Evolutionary conservation across 2,113 vertebrate species (phyloP).

Genomic region (Paracanthobrama guichenoti): DNA sequence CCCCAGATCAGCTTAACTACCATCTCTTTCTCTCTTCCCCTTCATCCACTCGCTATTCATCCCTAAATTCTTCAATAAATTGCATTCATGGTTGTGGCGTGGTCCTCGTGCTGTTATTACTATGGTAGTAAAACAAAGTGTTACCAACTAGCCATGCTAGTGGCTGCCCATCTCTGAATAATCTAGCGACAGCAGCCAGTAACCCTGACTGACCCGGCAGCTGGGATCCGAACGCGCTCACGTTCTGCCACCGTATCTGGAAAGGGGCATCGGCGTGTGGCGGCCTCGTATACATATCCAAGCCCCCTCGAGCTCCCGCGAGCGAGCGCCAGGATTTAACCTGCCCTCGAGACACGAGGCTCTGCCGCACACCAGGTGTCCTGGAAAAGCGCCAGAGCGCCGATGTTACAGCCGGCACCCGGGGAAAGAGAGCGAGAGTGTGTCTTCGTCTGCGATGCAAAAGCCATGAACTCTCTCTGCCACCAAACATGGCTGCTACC

Average conservation of each 20-base stretch:
- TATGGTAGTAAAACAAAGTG: too few species aligned
- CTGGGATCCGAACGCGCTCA: not conserved
- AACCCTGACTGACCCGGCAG: not conserved
- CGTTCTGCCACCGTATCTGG: not conserved
- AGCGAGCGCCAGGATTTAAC: constrained; percentile 9
- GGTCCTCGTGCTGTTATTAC: too few species aligned
- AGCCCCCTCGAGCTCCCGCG: not conserved
- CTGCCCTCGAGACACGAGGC: constrained; percentile 7
- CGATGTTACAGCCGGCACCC: constrained; percentile 7
- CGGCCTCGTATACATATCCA: not conserved
- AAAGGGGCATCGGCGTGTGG: not conserved
- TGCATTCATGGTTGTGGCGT: too few species aligned
- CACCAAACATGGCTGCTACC: constrained; percentile 36
- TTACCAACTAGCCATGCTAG: not conserved
- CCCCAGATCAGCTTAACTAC: too few species aligned
- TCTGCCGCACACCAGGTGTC: constrained; percentile 19
- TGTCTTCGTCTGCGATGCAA: constrained; percentile 44
- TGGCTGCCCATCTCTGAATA: not conserved
- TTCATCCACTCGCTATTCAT: too few species aligned
- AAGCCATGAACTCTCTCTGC: constrained; percentile 33
- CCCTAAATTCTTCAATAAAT: too few species aligned
- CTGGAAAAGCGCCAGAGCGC: not conserved
- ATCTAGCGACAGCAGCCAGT: not conserved
- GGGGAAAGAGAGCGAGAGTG: not conserved
- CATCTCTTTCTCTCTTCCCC: too few species aligned